Evolutionary conservation across 37 sponge, comb jelly and placozoan genomes (phyloP).

Genomic region (Diacarnus erythraeanus): DNA sequence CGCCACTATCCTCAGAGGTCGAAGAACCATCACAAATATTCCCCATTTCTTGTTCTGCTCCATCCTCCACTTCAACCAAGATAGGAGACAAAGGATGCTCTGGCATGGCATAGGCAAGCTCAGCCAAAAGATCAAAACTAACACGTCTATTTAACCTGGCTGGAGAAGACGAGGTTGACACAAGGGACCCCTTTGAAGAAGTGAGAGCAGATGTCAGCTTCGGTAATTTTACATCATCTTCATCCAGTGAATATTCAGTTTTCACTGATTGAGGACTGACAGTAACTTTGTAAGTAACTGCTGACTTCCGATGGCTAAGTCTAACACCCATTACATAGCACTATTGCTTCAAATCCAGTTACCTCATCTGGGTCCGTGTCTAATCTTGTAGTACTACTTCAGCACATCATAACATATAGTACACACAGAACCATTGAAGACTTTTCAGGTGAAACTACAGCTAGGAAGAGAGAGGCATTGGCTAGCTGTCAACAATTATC

Average conservation of each 20-base stretch:
- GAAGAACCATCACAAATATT: background rate
- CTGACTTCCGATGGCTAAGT: background rate
- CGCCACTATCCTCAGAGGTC: background rate
- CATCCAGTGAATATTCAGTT: background rate
- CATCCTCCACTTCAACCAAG: background rate
- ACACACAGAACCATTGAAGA: too few relatives aligned
- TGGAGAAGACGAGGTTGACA: background rate
- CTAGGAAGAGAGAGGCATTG: too few relatives aligned
- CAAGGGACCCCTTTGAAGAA: background rate
- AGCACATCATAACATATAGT: too few relatives aligned
- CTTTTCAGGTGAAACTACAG: too few relatives aligned
- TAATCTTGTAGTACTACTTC: too few relatives aligned
- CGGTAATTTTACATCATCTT: background rate
- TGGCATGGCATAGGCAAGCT: background rate
- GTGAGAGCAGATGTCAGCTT: background rate
- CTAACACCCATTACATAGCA: background rate
- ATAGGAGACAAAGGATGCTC: background rate
- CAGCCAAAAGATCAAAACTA: slow-evolving; percentile 20
- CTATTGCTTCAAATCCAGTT: too few relatives aligned
- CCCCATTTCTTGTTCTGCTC: background rate
- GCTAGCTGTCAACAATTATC: too few relatives aligned
- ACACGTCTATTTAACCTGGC: background rate
- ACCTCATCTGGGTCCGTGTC: too few relatives aligned
- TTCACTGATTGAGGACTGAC: background rate
- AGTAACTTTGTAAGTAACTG: background rate